A percentile compares a stretch with the other conserved stretches of the same genome.
Conservation (phyloP, 1,140 invertebrate species). For the Drosophila fuyamai region DNA sequence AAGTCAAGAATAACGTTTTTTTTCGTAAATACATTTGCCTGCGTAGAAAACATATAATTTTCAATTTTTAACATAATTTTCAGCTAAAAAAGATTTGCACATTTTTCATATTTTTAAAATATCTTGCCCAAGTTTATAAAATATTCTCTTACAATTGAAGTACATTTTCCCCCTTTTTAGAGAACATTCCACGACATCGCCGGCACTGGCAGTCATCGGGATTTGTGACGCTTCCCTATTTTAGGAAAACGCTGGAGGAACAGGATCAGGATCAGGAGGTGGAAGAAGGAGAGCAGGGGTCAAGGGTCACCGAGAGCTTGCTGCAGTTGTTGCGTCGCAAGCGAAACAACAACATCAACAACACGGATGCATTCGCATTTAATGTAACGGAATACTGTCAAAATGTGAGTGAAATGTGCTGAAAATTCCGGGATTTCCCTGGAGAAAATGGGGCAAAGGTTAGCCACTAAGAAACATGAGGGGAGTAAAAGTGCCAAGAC, state of each 20-base stretch:
- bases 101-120: too few species aligned
- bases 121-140: too few species aligned
- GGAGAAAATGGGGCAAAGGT: neutral
- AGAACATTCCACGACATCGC: slow-evolving; percentile 64
- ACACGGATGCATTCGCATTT: slow-evolving; percentile 58
- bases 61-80: too few species aligned
- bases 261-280: slow-evolving; percentile 4
- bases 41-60: too few species aligned
- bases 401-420: slow-evolving; percentile 61
- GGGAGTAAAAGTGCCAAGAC: neutral
- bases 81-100: too few species aligned
- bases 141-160: neutral
- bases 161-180: slow-evolving; percentile 11
- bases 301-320: slow-evolving; percentile 49
- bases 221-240: slow-evolving; percentile 40
- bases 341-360: slow-evolving; percentile 28
- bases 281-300: neutral
- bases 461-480: slow-evolving; percentile 1
- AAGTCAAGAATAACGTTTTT: too few species aligned
- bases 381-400: slow-evolving; percentile 77
- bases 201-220: slow-evolving; percentile 34
- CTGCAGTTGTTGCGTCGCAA: slow-evolving; percentile 56
- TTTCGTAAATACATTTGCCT: too few species aligned
- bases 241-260: slow-evolving; percentile 48
- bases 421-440: slow-evolving; percentile 3